These are phyloP conservation scores for Aphelenchoides avenae DNA, from an alignment of 1,140 invertebrate genomes.

Conservation along the genomic window DNA sequence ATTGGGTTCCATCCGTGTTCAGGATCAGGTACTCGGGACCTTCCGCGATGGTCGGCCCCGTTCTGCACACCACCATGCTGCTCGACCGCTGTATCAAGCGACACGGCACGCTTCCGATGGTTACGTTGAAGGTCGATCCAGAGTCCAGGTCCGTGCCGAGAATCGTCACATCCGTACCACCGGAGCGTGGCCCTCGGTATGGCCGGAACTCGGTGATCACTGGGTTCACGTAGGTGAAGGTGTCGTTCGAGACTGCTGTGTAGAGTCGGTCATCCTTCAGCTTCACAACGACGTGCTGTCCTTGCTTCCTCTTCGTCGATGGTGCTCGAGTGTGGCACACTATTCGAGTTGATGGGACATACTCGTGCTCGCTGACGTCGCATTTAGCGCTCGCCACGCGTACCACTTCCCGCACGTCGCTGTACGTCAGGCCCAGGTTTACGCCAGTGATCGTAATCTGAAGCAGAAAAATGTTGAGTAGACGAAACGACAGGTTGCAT, in stretches of 20 bases:
- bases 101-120: conserved; percentile 71
- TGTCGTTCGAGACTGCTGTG: conserved; percentile 43
- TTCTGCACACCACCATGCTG: conserved; percentile 42
- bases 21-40: conserved; percentile 32
- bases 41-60: conserved; percentile 26
- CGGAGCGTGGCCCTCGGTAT: conserved; percentile 79
- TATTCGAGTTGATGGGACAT: conserved; percentile 44
- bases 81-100: conserved; percentile 65
- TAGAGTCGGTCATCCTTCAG: conserved; percentile 42
- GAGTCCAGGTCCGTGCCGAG: conserved; percentile 86
- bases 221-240: conserved; percentile 53
- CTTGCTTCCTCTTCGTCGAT: conserved; percentile 47
- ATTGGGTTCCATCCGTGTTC: conserved; percentile 51
- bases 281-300: conserved; percentile 35
- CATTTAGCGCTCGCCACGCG: conserved; percentile 84
- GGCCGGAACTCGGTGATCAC: conserved; percentile 69
- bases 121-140: conserved; percentile 79
- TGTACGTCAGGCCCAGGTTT: conserved; percentile 82
- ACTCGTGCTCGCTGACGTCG: conserved; percentile 69
- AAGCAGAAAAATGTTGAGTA: conserved; percentile 4
- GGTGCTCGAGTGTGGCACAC: conserved; percentile 53
- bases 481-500: not conserved
- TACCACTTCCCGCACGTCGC: conserved; percentile 84
- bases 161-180: conserved; percentile 85
- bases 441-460: conserved; percentile 89